Evolutionary conservation across 1,140 invertebrate genomes (phyloP).

Genomic region (Augochlora pura): DNA sequence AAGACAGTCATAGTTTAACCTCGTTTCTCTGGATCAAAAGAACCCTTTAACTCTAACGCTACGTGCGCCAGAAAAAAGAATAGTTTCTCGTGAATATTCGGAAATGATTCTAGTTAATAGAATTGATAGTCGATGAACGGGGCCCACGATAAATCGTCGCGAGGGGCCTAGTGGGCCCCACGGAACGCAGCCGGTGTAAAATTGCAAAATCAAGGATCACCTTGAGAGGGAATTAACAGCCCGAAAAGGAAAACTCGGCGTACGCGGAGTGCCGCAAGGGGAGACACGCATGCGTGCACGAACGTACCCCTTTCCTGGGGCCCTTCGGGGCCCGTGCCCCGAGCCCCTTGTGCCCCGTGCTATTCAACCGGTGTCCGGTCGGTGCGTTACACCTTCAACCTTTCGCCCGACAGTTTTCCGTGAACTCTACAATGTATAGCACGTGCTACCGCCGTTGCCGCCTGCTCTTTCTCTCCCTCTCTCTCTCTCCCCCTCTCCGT

Average conservation of each 20-base stretch:
- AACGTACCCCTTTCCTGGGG: constrained; percentile 15
- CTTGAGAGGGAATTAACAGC: constrained; percentile 21
- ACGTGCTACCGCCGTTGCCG: not conserved
- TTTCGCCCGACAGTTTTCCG: constrained; percentile 4
- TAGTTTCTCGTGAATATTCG: no score
- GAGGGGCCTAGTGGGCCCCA: not conserved
- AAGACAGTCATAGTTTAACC: no score
- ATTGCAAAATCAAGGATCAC: constrained; percentile 32
- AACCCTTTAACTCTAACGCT: no score
- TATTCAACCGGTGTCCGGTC: not conserved
- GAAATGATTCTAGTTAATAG: no score
- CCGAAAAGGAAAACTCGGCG: constrained; percentile 24
- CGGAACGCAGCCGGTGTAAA: constrained; percentile 16
- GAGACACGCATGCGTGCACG: constrained; percentile 64
- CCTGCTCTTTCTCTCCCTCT: no score
- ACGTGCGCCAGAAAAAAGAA: no score
- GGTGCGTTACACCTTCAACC: constrained; percentile 28
- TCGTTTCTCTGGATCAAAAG: no score
- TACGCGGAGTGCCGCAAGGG: constrained; percentile 4
- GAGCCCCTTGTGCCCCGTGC: not conserved
- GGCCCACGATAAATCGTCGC: not conserved
- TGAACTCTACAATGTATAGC: constrained; percentile 36
- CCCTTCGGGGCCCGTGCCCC: constrained; percentile 14
- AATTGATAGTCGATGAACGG: not conserved
- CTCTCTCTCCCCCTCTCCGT: no score